Evolutionary conservation across 2,888 invertebrate genomes (phyloP).

Genomic region (Melinaea marsaeus): DNA sequence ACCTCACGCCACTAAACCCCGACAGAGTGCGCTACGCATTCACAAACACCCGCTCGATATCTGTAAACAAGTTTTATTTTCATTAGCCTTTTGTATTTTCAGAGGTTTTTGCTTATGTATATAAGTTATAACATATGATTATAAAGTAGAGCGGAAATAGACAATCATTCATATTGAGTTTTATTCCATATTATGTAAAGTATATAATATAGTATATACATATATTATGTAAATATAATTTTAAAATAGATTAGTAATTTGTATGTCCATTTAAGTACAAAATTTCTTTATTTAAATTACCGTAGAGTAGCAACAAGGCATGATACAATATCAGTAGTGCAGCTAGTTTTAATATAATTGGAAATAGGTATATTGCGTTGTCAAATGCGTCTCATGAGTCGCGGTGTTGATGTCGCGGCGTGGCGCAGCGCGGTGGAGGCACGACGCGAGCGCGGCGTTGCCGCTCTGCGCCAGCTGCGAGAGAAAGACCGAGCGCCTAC

Average conservation of each 20-base stretch:
- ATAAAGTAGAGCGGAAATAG: no score
- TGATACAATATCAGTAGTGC: slow-evolving; percentile 21
- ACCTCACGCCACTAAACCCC: slow-evolving; percentile 47
- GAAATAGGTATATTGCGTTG: slow-evolving; percentile 61
- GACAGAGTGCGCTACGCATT: slow-evolving; percentile 71
- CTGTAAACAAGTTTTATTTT: slow-evolving; percentile 75
- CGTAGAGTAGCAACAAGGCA: background rate
- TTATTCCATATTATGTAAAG: slow-evolving; percentile 7
- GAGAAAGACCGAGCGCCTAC: slow-evolving; percentile 76
- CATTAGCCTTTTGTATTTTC: slow-evolving; percentile 54
- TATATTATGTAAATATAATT: no score
- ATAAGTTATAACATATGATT: slow-evolving; percentile 12
- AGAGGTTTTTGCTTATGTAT: slow-evolving; percentile 30
- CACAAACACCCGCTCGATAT: slow-evolving; percentile 71
- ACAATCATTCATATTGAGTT: no score
- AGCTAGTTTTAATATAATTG: slow-evolving; percentile 34
- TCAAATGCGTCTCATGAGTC: slow-evolving; percentile 59
- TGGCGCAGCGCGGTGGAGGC: slow-evolving; percentile 50
- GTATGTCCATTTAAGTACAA: no score
- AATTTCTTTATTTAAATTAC: no score
- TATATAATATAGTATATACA: slow-evolving; percentile 17
- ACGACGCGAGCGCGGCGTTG: slow-evolving; percentile 63
- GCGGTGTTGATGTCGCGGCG: slow-evolving; percentile 44
- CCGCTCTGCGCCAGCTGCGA: slow-evolving; percentile 75
- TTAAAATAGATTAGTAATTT: no score